These are phyloP conservation scores for Phallusia fumigata DNA, from an alignment of 23 tunicate genomes.

Conservation along the genomic window DNA sequence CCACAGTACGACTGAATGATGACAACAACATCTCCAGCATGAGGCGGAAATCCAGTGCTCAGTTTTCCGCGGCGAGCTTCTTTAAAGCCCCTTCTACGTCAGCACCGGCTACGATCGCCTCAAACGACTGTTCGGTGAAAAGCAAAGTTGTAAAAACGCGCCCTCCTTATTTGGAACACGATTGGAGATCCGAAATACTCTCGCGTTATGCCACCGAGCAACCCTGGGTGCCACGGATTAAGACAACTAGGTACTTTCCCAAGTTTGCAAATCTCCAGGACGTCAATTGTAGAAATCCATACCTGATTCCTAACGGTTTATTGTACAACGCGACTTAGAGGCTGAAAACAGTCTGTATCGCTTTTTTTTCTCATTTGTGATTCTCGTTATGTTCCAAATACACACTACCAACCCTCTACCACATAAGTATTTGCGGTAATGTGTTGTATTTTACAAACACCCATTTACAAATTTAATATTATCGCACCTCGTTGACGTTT, in stretches of 20 bases:
- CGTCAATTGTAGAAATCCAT: conserved; percentile 77
- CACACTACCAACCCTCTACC: too few relatives aligned
- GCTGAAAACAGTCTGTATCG: too few relatives aligned
- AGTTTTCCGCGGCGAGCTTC: not conserved
- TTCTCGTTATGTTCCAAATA: too few relatives aligned
- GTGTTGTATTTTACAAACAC: too few relatives aligned
- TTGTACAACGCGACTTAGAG: conserved; percentile 29
- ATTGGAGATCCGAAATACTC: conserved; percentile 68
- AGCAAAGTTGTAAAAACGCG: not conserved
- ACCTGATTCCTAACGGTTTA: conserved; percentile 52
- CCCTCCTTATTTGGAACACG: conserved; percentile 37
- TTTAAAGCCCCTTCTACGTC: conserved; percentile 42
- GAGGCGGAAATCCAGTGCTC: conserved; percentile 17
- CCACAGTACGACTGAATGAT: not conserved
- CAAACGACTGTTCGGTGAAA: conserved; percentile 33
- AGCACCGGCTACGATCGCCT: conserved; percentile 78
- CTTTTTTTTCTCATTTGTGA: too few relatives aligned
- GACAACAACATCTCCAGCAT: not conserved
- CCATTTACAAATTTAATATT: too few relatives aligned
- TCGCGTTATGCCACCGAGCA: conserved; percentile 50
- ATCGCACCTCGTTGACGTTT: too few relatives aligned
- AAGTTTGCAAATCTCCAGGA: conserved; percentile 64
- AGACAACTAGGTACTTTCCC: conserved; percentile 77
- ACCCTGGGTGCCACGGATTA: conserved; percentile 62
- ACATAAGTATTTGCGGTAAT: too few relatives aligned